Base-by-base conservation (phyloP, 2,888 invertebrate species). In the Dioctria linearis region DNA sequence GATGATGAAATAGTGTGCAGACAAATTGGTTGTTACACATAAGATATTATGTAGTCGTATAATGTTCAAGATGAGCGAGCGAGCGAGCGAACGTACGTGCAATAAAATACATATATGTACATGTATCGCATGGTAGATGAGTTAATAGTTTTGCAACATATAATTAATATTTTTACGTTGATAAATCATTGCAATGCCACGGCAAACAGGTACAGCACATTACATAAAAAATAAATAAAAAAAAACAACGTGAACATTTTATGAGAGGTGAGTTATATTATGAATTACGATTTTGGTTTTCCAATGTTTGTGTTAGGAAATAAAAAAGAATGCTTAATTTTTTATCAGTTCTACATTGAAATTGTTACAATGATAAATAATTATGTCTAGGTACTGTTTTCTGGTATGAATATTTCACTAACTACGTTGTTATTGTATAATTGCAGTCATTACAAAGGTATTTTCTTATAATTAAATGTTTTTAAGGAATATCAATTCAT, bases 181-280 rank as follows among this genome's bases (percentile, higher is more conserved):
- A 75, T 61, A 43, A 63, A 63, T 51, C 63, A 63, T 37, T 37
- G 40, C 37, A 63, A 75, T 54, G 59, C 75, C 75, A 75, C 75
- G 61, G 75, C 59, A 61, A n/a, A 61, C 25, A 43, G 42, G 43
- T 61, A 75, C 25, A 42, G 46, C 43, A 6, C 75, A 61, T 25
- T 43, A 43, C 61, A 76, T 63, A 66, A 66, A 78, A 61, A 61
- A 66, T 66, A 67, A 66, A 65, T 13, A 66, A 39, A 67, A 76
- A 71, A 61, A 76, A 25, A 65, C n/a, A 11, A 11, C 11, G 11
- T 54, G 54, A 11, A n/a, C 6, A 5, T 54, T 54, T 3, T 54
- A 39, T 69, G 69, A 69, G 25, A 25, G 2, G n/a, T 69, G 69
- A 67, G 25, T 51, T 51, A 54, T 11, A 54, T 69, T 4, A 49